Evolutionary conservation across 2,797 vertebrate genomes (phyloP), one percentile per base, ranked within the genome.

Genomic region (Taeniopygia guttata): DNA sequence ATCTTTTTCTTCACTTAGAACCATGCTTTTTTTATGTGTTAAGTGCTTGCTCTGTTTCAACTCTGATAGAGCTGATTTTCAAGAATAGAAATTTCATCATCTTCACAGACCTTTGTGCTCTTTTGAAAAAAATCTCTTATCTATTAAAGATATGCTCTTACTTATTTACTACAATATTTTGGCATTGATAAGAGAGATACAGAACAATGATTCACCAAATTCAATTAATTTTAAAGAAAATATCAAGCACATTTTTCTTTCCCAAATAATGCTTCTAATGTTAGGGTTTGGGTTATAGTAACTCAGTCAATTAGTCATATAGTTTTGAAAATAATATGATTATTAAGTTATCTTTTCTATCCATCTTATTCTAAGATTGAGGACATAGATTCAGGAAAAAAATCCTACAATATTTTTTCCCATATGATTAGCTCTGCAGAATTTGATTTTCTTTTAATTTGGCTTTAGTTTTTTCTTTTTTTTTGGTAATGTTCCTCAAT

Each of bases 41-140:
- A 84, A 93, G 52, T 60, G 40, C 54, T 92, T 94, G 25, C 26
- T 92, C 60, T 89, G 51, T 88, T 95, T 93, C 84, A 89, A 66
- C 17, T 83, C 76, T 78, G 87, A 75, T 78, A 48, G 43, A 59
- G 42, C 23, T 92, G 84, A 88, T 92, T 95, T 95, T 92, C 52
- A 78, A 73, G 36, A 68, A 43, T 3, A 80, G 55, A 92, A 87
- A 52, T 87, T 79, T 27, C 16, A 48, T 79, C 9, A 2, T 64
- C 64, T 80, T 51, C 30, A 56, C 43, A 72, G 64, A 93, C 19
- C 17, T 82, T 73, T 56, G 23, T 64, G 36, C 29, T 86, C 25
- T 73, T 91, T 64, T 43, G 20, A 32, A 40, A 90, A 70, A 77
- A 46, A 45, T 42, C 10, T 76, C 19, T 5, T 77, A 8, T 63